Evolutionary conservation across 2,113 vertebrate species (phyloP).

Genomic region (Anguilla rostrata): DNA sequence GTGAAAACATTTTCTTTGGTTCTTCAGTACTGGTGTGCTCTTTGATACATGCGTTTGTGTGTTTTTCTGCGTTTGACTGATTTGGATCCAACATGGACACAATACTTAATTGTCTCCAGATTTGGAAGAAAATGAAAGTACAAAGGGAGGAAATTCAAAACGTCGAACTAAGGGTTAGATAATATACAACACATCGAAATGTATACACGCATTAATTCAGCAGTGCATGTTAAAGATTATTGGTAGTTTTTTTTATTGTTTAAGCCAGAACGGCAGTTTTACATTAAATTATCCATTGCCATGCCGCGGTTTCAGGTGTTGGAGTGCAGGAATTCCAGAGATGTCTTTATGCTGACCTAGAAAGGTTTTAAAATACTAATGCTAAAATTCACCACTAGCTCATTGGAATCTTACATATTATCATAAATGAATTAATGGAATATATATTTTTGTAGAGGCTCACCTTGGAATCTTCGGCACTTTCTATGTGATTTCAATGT

Average conservation of each 20-base stretch:
- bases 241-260: not conserved
- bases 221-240: too few relatives aligned
- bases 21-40: not conserved
- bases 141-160: too few relatives aligned
- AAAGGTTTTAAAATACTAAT: not conserved
- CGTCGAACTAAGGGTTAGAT: too few relatives aligned
- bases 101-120: not conserved
- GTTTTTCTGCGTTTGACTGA: not conserved
- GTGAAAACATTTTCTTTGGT: too few relatives aligned
- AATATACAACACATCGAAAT: too few relatives aligned
- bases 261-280: not conserved
- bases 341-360: not conserved
- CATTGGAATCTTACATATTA: not conserved
- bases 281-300: not conserved
- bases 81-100: not conserved
- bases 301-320: not conserved
- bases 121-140: too few relatives aligned
- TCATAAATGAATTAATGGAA: not conserved
- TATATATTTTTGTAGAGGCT: not conserved
- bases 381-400: not conserved
- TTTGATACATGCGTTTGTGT: not conserved
- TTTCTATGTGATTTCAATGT: conserved; percentile 21
- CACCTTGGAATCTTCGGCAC: not conserved
- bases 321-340: not conserved
- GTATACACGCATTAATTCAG: too few relatives aligned